Conservation (phyloP, 2,888 invertebrate species). For the Nephrocerus scutellatus region DNA sequence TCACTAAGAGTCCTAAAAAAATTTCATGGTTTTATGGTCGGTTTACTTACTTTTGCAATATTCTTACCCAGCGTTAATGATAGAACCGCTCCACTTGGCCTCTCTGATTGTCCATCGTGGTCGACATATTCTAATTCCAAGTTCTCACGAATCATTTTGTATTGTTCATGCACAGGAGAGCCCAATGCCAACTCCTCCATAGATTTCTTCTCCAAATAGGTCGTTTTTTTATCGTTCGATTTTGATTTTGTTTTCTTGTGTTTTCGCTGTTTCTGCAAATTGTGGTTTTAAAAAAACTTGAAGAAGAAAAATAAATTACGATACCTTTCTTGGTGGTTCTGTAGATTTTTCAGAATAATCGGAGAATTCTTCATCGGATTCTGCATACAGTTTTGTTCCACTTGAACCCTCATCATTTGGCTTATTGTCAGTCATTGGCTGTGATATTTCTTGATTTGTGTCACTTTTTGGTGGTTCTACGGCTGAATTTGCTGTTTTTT, state of each 20-base stretch:
- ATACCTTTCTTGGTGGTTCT: conserved; percentile 39
- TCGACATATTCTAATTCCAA: conserved; percentile 48
- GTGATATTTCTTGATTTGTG: conserved; percentile 7
- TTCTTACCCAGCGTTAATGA: conserved; percentile 64
- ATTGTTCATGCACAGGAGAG: conserved; percentile 42
- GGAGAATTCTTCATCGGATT: conserved; percentile 21
- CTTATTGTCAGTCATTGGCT: conserved; percentile 21
- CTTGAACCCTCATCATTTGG: conserved; percentile 8
- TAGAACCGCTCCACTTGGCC: conserved; percentile 72
- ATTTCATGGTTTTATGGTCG: too few relatives aligned
- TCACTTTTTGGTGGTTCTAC: conserved; percentile 8
- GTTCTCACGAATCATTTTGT: conserved; percentile 43
- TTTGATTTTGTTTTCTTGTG: conserved; percentile 36
- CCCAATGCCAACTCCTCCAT: conserved; percentile 17
- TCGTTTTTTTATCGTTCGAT: conserved; percentile 18
- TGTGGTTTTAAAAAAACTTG: not conserved
- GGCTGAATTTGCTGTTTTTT: conserved; percentile 19
- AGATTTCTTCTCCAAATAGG: conserved; percentile 19
- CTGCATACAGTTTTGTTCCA: conserved; percentile 8
- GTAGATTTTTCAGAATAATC: conserved; percentile 37
- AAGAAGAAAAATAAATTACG: conserved; percentile 1
- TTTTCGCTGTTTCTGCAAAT: conserved; percentile 34
- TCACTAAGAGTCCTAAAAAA: conserved; percentile 64
- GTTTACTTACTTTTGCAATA: not conserved
- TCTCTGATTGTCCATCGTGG: conserved; percentile 60